Percentiles rank a stretch among this genome's conserved stretches.
These are phyloP conservation scores for Gadopsis bispinosus DNA, from an alignment of 2,797 vertebrate species.

Conservation along the genomic window DNA sequence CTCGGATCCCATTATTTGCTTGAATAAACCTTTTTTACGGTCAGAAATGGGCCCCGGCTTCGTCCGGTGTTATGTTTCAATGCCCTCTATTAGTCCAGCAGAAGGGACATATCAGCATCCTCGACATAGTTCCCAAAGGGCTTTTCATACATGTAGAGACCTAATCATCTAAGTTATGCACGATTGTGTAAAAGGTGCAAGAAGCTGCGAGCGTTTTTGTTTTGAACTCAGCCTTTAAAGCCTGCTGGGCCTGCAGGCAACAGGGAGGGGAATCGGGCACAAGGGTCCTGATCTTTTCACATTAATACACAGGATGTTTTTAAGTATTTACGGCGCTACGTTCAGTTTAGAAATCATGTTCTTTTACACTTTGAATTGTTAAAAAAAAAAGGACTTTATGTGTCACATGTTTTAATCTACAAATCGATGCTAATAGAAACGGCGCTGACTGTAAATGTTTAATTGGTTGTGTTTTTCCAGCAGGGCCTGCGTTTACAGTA, in stretches of 20 bases:
- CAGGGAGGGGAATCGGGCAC: neutral
- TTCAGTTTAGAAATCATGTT: no score
- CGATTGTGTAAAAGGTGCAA: slow-evolving; percentile 54
- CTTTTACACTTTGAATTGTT: no score
- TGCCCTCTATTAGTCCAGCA: slow-evolving; percentile 86
- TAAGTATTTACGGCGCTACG: no score
- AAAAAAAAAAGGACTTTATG: no score
- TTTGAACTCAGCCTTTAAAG: slow-evolving; percentile 7
- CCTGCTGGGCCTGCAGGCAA: slow-evolving; percentile 13
- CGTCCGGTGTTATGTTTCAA: slow-evolving; percentile 96
- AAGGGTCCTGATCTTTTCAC: neutral
- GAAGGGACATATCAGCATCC: slow-evolving; percentile 87
- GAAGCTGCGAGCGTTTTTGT: slow-evolving; percentile 36
- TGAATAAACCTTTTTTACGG: slow-evolving; percentile 97
- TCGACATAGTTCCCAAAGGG: slow-evolving; percentile 79
- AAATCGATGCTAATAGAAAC: neutral
- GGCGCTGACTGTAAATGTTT: neutral
- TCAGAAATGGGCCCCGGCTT: slow-evolving; percentile 89
- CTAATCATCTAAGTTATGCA: slow-evolving; percentile 77
- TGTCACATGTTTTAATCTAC: neutral
- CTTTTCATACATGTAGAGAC: slow-evolving; percentile 59
- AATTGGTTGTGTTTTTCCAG: neutral
- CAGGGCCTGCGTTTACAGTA: neutral
- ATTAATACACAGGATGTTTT: neutral
- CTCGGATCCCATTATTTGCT: slow-evolving; percentile 98